phyloP scores from a whole-genome alignment of 2,888 invertebrate genomes.

The Orthosia gracilis region DNA sequence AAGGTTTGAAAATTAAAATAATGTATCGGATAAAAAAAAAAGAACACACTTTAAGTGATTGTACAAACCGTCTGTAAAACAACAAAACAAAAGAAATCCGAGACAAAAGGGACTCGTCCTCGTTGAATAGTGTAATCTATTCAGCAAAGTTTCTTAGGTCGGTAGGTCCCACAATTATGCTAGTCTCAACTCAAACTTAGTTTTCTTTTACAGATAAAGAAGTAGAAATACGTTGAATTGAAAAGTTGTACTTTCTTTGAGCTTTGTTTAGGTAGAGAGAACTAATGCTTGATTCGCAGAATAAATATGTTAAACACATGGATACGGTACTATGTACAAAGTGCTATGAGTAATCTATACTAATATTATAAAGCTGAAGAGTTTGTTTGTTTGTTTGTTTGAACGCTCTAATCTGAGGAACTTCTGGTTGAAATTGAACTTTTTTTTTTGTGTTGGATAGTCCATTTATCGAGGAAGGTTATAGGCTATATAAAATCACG shows the following conservation, averaged over 20 bases:
- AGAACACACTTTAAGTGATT: slow-evolving; percentile 7
- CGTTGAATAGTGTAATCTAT: slow-evolving; percentile 45
- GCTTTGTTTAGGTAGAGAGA: slow-evolving; percentile 20
- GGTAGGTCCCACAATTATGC: slow-evolving; percentile 44
- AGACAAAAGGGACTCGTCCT: slow-evolving; percentile 23
- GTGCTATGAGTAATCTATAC: background rate
- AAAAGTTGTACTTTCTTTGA: slow-evolving; percentile 40
- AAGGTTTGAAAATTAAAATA: slow-evolving; percentile 8
- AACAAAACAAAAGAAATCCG: slow-evolving; percentile 37
- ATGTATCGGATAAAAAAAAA: slow-evolving; percentile 13
- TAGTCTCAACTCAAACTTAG: slow-evolving; percentile 39
- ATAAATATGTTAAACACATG: background rate
- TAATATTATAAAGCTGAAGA: too few species aligned
- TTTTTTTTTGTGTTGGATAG: too few species aligned
- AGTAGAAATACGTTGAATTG: slow-evolving; percentile 38
- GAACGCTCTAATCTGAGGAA: too few species aligned
- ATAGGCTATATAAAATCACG: too few species aligned
- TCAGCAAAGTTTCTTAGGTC: slow-evolving; percentile 53
- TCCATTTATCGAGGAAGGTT: too few species aligned
- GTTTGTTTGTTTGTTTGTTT: too few species aligned
- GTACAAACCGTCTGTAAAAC: slow-evolving; percentile 16
- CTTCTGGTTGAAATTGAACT: too few species aligned
- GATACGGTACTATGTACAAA: background rate
- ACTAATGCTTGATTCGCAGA: slow-evolving; percentile 2
- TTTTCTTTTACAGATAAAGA: slow-evolving; percentile 28